Evolutionary conservation across 2,113 vertebrate species (phyloP), one percentile per base, ranked within the genome.

Genomic region (Diadophis punctatus): DNA sequence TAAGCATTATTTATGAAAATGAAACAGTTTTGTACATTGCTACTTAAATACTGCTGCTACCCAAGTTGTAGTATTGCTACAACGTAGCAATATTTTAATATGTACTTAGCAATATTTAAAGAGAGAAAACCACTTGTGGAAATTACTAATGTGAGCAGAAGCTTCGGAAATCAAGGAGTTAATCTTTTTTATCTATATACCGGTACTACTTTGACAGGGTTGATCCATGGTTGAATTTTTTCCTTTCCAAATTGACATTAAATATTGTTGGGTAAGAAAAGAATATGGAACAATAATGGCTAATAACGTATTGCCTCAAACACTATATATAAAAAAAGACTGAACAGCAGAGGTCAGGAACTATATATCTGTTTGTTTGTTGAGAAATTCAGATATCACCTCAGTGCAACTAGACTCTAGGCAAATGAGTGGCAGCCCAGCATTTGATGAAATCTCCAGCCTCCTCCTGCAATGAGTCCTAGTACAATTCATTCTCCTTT

Each of bases 81-180:
- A 74, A 39, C n/a, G 39, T n/a, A 68, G 63, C 63, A 68, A 68
- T 68, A 34, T 68, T 68, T 68, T 34, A 68, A 43, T 43, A 22
- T 86, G 39, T 55, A 46, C 14, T 46, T 53, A 43, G 30, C 22
- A 22, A 90, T 84, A 74, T 55, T 90, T 43, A 7, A 1, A 89
- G 80, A 91, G 92, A 93, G 90, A 80, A 93, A 58, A 58, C 93
- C 5, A 87, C 80, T 91, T 46, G 22, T 49, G 85, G 48, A 80
- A 87, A n/a, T 90, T 85, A 48, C 86, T 88, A 92, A 92, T 22
- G n/a, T 90, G 93, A 94, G 90, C 6, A 27, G 8, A 52, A 85
- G 23, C 9, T 56, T 85, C 39, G 46, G 74, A 12, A 56, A 85
- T 52, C 14, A 30, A 49, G n/a, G 14, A 6, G 11, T 39, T 34